Base-by-base conservation (phyloP, 2,113 vertebrate species). In the Dermatemys mawii region DNA sequence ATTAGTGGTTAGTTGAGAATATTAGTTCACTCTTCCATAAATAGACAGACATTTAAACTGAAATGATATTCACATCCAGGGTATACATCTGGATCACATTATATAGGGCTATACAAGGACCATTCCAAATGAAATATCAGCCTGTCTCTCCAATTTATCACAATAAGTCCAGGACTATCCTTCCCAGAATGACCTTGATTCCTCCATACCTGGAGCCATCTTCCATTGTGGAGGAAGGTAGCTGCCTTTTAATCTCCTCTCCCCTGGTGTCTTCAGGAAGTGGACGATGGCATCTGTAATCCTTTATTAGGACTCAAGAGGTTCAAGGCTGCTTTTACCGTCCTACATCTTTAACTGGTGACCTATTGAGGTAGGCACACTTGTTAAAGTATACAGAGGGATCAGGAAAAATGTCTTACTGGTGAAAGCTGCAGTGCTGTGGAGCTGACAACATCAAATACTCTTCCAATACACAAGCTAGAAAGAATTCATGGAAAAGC, bases 391-490 rank as follows among this genome's bases (percentile, higher is more conserved):
- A 11, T 24, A 48, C 57, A 48, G 29, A 87, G 16, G 3, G 2
- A 73, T 50, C 1, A 50, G 49, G 17, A 67, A 35, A 60, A 67
- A 27, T 21, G 54, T 16, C 13, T 51, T 80, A 13, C 19, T 87
- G 27, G 26, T 67, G 91, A 88, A 80, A 84, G 50, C 19, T 2
- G 55, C 78, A 75, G 26, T 0, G 1, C 35, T 93, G 17, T 82
- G 54, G 1, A 5, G 48, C 11, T 85, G 75, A 50, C 2, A 38
- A 2, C 10, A 80, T 67, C n/a, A 94, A 84, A 67, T 49, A 11
- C 3, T 2, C 0, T 27, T 1, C 11, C 16, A 55, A 0, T 55
- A 38, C 27, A 21, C 80, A 38, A 86, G 5, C 3, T 38, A 46
- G 17, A 88, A 44, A 11, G 2, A 49, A 1, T 70, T 88, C 13